Conservation (phyloP, 2,888 invertebrate species). For the Limnephilus lunatus region DNA sequence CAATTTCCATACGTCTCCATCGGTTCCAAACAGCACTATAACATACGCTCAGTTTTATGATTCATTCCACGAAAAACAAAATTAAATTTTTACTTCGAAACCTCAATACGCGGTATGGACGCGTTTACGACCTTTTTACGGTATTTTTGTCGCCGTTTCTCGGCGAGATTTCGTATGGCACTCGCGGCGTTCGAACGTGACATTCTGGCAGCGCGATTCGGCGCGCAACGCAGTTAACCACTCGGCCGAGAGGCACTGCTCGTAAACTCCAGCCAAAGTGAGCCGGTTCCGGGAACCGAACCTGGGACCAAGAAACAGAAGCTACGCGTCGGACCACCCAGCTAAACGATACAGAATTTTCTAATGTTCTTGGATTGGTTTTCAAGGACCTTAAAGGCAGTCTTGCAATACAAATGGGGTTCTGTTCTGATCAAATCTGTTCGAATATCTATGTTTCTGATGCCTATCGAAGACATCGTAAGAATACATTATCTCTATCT, state of each 20-base stretch:
- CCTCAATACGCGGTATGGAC: not conserved
- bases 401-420: not conserved
- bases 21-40: not conserved
- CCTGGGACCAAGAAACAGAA: conserved; percentile 3
- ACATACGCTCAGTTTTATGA: not conserved
- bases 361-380: not conserved
- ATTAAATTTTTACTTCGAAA: not conserved
- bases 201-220: not conserved
- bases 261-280: conserved; percentile 26
- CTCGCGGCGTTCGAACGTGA: not conserved
- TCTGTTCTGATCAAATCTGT: too few species aligned
- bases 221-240: not conserved
- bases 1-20: not conserved
- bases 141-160: conserved; percentile 7
- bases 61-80: not conserved
- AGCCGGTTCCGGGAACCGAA: conserved; percentile 45
- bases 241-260: not conserved
- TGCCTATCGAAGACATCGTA: not conserved
- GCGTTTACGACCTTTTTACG: not conserved
- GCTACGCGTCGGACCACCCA: not conserved
- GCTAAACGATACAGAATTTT: not conserved
- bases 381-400: not conserved
- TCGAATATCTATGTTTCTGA: not conserved
- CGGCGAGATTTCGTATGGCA: conserved; percentile 3
- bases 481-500: too few species aligned